Base-by-base conservation (phyloP, 2,888 invertebrate species). In the Melanchra persicariae region DNA sequence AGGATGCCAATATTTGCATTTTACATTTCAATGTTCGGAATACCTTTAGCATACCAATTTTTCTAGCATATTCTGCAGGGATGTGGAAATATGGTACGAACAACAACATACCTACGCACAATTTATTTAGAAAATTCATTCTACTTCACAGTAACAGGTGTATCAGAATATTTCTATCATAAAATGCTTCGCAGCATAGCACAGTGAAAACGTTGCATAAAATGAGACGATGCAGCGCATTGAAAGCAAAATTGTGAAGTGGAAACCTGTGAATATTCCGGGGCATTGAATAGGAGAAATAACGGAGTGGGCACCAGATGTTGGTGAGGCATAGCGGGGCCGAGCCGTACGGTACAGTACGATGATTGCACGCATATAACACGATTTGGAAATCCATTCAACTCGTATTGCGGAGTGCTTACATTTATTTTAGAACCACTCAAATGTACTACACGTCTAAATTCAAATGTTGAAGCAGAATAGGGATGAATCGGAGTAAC, bases 251-350 rank as follows among this genome's bases (percentile, higher is more conserved):
- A 90, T 90, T 85, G 87, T 83, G 85, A 82, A 89, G 87, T 90
- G 91, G 88, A 91, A 92, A 88, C 88, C 87, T 89, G 90, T 88
- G 88, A 89, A 90, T 85, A 87, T 89, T 91, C 89, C 88, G 89
- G 87, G 86, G 89, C 89, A 91, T 90, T 91, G 90, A 91, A 91
- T 91, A 84, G 84, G 87, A 85, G 88, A 87, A 89, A 88, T 90
- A 91, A 89, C 89, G 87, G 88, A 90, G 86, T 84, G 87, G 84
- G 81, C 80, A 84, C 74, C 85, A 82, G 89, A 82, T 81, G 81
- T 77, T 78, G 75, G 77, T 77, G 83, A 79, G 76, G 74, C 74
- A 82, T 77, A 54, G 57, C 51, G n/a, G 30, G 54, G 37, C 24
- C 9, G 34, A 68, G 63, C 60, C 34, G 40, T 47, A 40, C 45